Percentiles rank a stretch among this genome's conserved stretches.
These are phyloP conservation scores for Teleopsis dalmanni DNA, from an alignment of 1,140 invertebrate species.

Conservation along the genomic window DNA sequence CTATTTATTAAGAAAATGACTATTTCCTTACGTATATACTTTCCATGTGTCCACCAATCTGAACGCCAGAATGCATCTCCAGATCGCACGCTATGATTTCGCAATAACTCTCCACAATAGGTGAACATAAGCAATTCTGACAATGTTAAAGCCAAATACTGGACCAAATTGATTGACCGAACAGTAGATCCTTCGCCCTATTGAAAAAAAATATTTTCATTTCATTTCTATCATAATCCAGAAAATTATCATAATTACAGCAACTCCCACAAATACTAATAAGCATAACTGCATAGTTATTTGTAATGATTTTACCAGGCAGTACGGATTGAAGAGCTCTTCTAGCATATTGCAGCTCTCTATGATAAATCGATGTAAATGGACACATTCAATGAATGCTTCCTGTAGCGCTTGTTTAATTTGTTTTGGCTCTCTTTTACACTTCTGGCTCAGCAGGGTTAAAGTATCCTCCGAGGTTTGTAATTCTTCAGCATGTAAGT, in stretches of 20 bases:
- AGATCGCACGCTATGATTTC: conserved; percentile 27
- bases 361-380: conserved; percentile 30
- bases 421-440: too few species aligned
- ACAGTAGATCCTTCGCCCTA: conserved; percentile 25
- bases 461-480: too few species aligned
- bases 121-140: conserved; percentile 37
- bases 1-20: conserved; percentile 32
- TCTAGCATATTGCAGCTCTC: conserved; percentile 23
- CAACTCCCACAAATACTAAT: conserved; percentile 33
- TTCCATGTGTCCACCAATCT: conserved; percentile 24
- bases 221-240: not conserved
- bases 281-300: conserved; percentile 36
- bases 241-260: conserved; percentile 4
- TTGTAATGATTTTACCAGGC: conserved; percentile 35
- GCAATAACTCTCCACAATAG: conserved; percentile 32
- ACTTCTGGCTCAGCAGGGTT: too few species aligned
- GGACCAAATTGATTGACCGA: conserved; percentile 30
- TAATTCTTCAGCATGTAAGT: conserved; percentile 24
- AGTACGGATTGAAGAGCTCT: conserved; percentile 33
- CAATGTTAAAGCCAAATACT: conserved; percentile 26
- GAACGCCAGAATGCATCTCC: conserved; percentile 35
- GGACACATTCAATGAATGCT: conserved; percentile 28
- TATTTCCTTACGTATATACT: conserved; percentile 23
- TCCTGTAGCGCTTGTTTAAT: conserved; percentile 11
- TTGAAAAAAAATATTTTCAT: too few species aligned